Conservation (phyloP, 1,140 invertebrate species). For the Drosophila neocordata region DNA sequence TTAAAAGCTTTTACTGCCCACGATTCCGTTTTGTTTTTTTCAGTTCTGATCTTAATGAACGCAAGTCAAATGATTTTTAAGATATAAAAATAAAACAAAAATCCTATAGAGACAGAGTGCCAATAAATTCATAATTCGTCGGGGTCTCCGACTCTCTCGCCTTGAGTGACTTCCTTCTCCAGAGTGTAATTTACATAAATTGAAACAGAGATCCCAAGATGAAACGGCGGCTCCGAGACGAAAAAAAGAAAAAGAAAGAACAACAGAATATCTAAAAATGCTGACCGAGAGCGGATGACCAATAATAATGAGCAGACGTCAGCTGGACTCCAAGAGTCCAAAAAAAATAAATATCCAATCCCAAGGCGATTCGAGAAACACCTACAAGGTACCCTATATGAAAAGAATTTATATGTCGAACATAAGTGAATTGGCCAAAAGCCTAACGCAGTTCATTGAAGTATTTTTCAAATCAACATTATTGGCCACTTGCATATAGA, state of each 20-base stretch:
- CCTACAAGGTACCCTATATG: not conserved
- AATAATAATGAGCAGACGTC: slow-evolving; percentile 21
- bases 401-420: too few species aligned
- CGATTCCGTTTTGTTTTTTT: slow-evolving; percentile 12
- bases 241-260: slow-evolving; percentile 35
- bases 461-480: too few species aligned
- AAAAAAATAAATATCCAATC: too few species aligned
- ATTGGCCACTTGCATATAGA: too few species aligned
- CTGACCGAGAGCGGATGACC: slow-evolving; percentile 11
- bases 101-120: slow-evolving; percentile 42
- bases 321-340: slow-evolving; percentile 15
- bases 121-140: slow-evolving; percentile 58
- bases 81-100: slow-evolving; percentile 52
- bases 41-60: slow-evolving; percentile 13
- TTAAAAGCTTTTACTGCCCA: slow-evolving; percentile 16
- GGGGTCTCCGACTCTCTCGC: slow-evolving; percentile 32
- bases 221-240: slow-evolving; percentile 32
- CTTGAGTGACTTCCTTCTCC: slow-evolving; percentile 54
- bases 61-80: slow-evolving; percentile 16
- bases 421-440: too few species aligned
- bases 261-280: slow-evolving; percentile 24
- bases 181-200: slow-evolving; percentile 57
- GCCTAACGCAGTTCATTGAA: too few species aligned
- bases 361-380: not conserved
- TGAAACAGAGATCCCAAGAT: slow-evolving; percentile 46